Percentiles rank a stretch among this genome's conserved stretches.
phyloP scores from a whole-genome alignment of 2,113 vertebrate species.

The Asarcornis scutulata region DNA sequence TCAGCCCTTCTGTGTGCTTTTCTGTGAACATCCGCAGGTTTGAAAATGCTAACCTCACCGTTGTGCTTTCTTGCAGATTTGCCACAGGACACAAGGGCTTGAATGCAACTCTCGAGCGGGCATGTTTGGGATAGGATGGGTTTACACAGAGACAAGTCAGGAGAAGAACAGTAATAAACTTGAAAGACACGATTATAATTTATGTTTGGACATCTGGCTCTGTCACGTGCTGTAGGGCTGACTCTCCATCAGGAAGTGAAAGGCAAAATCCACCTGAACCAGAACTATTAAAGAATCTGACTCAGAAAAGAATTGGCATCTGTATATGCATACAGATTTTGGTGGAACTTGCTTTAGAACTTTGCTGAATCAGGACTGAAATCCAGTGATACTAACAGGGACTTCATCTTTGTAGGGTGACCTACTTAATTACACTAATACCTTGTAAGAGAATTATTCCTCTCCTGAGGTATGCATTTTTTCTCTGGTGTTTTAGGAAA shows the following conservation, averaged over 20 bases:
- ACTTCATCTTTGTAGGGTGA: conserved; percentile 22
- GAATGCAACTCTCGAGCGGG: not conserved
- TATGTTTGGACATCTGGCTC: not conserved
- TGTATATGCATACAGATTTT: not conserved
- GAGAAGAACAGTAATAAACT: not conserved
- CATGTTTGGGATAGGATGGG: not conserved
- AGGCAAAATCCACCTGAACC: not conserved
- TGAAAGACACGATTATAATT: not conserved
- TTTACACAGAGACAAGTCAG: not conserved
- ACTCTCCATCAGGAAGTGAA: not conserved
- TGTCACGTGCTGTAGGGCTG: not conserved
- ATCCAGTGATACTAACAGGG: not conserved
- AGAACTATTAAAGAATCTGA: not conserved
- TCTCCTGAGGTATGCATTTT: conserved; percentile 32
- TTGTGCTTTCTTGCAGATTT: not conserved
- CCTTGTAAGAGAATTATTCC: conserved; percentile 42
- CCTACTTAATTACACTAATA: conserved; percentile 3
- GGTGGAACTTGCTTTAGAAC: not conserved
- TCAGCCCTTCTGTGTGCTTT: not conserved
- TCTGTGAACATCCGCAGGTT: not conserved
- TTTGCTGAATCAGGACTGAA: not conserved
- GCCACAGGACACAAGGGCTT: not conserved
- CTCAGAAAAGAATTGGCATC: not conserved
- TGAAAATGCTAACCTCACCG: not conserved
- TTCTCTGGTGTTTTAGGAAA: conserved; percentile 37